These are phyloP conservation scores for Spinus pinus DNA, from an alignment of 2,797 vertebrate species.

Conservation along the genomic window DNA sequence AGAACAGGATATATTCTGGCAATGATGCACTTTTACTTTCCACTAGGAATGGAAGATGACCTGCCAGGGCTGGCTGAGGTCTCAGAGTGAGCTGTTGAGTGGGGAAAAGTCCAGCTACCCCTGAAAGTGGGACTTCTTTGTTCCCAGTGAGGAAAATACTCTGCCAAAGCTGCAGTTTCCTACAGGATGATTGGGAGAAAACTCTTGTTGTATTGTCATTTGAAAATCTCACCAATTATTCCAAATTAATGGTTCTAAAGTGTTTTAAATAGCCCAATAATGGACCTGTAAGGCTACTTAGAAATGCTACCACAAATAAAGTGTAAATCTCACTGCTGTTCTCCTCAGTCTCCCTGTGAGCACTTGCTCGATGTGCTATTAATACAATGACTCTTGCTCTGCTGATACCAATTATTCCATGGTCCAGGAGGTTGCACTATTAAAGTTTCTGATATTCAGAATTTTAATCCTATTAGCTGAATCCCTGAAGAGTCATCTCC, in stretches of 20 bases:
- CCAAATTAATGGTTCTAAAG: background rate
- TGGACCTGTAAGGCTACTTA: background rate
- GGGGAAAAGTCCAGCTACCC: background rate
- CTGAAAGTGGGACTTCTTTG: background rate
- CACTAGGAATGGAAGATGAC: background rate
- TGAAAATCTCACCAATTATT: background rate
- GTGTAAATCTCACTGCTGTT: background rate
- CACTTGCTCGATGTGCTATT: background rate
- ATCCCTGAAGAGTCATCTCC: slow-evolving; percentile 1
- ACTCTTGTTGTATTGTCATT: background rate
- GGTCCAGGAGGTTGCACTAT: background rate
- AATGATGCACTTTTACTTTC: background rate
- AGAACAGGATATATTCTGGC: background rate
- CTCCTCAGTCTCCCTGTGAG: background rate
- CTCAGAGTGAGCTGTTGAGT: background rate
- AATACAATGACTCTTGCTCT: background rate
- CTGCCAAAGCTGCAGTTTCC: background rate
- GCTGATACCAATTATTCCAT: background rate
- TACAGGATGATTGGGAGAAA: background rate
- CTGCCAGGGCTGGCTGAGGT: background rate
- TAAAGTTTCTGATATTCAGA: slow-evolving; percentile 13
- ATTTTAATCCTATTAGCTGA: slow-evolving; percentile 34
- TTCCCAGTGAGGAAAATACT: background rate
- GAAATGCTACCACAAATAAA: background rate
- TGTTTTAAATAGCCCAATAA: background rate